Evolutionary conservation across 2,888 invertebrate genomes (phyloP), one percentile per base, ranked within the genome.

Genomic region (Elgonia sp.): DNA sequence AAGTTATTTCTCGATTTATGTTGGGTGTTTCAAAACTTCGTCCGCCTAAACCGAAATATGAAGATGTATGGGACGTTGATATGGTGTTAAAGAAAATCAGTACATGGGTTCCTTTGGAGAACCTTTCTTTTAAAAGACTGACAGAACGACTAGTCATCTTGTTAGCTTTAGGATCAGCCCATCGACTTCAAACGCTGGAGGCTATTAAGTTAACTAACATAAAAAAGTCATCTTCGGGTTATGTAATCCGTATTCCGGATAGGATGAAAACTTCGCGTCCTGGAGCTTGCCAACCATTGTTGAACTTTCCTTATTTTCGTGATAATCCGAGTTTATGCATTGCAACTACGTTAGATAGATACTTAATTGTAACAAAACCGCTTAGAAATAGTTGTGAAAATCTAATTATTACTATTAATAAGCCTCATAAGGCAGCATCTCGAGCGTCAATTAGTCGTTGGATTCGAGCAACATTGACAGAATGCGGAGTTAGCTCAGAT

Each of bases 241-340:
- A 60, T 16, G 21, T 21, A n/a, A 60, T 60, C 4, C 60, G 60
- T 12, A 21, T 60, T 60, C 29, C 21, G 2, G 60, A 60, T 10
- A 60, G 60, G 12, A 69, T 69, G 29, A 69, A 69, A 69, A 50
- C 69, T 4, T 69, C 69, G 21, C 46, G 21, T 8, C 50, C 29
- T 1, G 50, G 50, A 5, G 69, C 69, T 10, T 69, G 16, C 16
- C 69, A 69, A 50, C 69, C 46, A 4, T 16, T 69, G 12, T 14
- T 69, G 29, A 16, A 50, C 1, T 21, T 21, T 21, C 67, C 67
- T 21, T 67, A 39, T 21, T 46, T 67, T 14, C 1, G 14, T 6
- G 67, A 67, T 10, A 67, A 67, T 16, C 46, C 42, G 12, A 67
- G 16, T 1, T 16, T 69, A 14, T 69, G 69, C 9, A 69, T 69